phyloP scores from a whole-genome alignment of 2,888 invertebrate species.

The Chironomus tentans region DNA sequence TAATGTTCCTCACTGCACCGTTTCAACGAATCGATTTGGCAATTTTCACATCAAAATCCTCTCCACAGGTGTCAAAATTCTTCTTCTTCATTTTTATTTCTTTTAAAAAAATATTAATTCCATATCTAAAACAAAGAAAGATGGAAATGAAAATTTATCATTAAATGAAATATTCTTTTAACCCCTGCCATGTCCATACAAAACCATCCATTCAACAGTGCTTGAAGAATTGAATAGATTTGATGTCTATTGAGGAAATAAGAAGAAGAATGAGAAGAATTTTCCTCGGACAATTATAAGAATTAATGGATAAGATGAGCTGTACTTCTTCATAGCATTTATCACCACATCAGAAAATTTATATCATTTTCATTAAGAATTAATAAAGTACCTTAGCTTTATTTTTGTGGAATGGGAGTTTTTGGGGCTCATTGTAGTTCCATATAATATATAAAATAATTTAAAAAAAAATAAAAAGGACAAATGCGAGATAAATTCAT shows the following conservation, averaged over 20 bases:
- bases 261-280: neutral
- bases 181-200: too few relatives aligned
- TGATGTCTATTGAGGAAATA: too few relatives aligned
- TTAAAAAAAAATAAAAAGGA: too few relatives aligned
- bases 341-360: neutral
- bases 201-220: too few relatives aligned
- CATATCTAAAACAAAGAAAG: neutral
- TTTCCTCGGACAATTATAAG: constrained; percentile 9
- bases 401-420: neutral
- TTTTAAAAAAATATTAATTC: neutral
- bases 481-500: too few relatives aligned
- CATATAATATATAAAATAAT: too few relatives aligned
- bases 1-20: constrained; percentile 7
- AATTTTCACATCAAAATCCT: constrained; percentile 20
- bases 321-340: neutral
- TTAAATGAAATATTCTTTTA: neutral
- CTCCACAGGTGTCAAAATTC: constrained; percentile 17
- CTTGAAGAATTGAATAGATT: too few relatives aligned
- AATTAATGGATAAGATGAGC: constrained; percentile 2
- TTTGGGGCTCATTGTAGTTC: too few relatives aligned
- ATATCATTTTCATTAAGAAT: neutral
- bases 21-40: constrained; percentile 9
- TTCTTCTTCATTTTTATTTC: neutral
- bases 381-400: neutral
- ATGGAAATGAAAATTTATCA: neutral